Evolutionary conservation across 1,140 invertebrate species (phyloP).

Genomic region (Ectropis grisescens): DNA sequence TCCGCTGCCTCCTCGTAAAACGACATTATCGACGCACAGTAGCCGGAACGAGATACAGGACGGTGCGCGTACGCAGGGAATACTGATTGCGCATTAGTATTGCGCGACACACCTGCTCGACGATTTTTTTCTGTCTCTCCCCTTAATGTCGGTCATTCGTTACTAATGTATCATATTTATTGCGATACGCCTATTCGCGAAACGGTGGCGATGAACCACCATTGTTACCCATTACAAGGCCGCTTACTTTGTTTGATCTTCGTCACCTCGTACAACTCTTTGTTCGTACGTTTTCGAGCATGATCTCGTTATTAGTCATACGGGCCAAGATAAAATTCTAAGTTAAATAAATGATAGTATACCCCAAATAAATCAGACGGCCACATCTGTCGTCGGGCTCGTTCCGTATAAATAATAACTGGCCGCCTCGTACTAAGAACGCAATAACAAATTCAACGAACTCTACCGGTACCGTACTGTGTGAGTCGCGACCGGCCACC

Average conservation of each 20-base stretch:
- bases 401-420: slow-evolving; percentile 61
- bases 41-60: slow-evolving; percentile 68
- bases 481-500: slow-evolving; percentile 52
- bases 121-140: slow-evolving; percentile 64
- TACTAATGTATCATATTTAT: slow-evolving; percentile 63
- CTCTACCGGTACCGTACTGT: slow-evolving; percentile 66
- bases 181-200: slow-evolving; percentile 39
- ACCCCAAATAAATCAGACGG: slow-evolving; percentile 38
- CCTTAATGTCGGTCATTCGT: slow-evolving; percentile 66
- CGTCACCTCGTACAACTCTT: slow-evolving; percentile 4
- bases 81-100: slow-evolving; percentile 68
- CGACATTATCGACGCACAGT: slow-evolving; percentile 67
- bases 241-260: slow-evolving; percentile 31
- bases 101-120: slow-evolving; percentile 61
- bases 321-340: slow-evolving; percentile 6
- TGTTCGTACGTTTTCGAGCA: neutral
- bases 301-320: slow-evolving; percentile 12
- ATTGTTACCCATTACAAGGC: slow-evolving; percentile 45
- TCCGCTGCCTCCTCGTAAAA: slow-evolving; percentile 63
- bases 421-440: slow-evolving; percentile 55
- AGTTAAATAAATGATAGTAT: slow-evolving; percentile 9
- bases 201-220: slow-evolving; percentile 33
- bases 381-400: slow-evolving; percentile 48
- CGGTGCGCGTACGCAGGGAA: slow-evolving; percentile 55
- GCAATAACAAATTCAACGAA: slow-evolving; percentile 69